A percentile compares a stretch with the other conserved stretches of the same genome.
phyloP scores from a whole-genome alignment of 1,140 invertebrate species.

The Reticulitermes speratus region DNA sequence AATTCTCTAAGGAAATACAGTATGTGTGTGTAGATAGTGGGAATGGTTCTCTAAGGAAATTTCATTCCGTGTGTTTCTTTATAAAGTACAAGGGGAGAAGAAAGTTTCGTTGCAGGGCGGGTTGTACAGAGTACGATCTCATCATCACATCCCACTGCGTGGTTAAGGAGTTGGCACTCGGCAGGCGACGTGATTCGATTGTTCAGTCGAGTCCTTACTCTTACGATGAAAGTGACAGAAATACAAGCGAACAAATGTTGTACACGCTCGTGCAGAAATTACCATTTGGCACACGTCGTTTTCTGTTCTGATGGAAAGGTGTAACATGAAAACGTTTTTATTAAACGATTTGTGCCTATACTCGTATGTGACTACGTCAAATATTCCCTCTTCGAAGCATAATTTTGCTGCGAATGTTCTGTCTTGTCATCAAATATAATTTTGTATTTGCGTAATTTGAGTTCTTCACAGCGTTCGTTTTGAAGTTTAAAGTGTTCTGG shows the following conservation, averaged over 20 bases:
- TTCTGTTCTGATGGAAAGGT: background rate
- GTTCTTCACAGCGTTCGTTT: too few relatives aligned
- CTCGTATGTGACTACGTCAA: too few relatives aligned
- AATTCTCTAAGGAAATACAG: background rate
- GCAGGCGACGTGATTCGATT: background rate
- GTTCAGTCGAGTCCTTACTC: background rate
- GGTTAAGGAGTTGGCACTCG: background rate
- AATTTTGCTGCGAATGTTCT: too few relatives aligned
- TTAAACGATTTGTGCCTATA: too few relatives aligned
- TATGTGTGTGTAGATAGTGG: background rate
- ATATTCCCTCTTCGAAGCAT: too few relatives aligned
- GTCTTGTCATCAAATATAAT: too few relatives aligned
- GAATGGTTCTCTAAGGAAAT: constrained; percentile 8
- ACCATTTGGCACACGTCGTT: background rate
- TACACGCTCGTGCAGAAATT: background rate
- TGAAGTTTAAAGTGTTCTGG: too few relatives aligned
- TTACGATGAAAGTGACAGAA: background rate
- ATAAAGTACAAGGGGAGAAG: background rate
- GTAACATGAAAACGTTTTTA: background rate
- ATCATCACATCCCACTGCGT: background rate
- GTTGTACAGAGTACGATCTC: background rate
- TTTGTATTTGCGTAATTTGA: too few relatives aligned
- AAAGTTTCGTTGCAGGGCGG: background rate
- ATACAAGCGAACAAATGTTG: background rate
- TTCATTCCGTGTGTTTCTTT: background rate